Evolutionary conservation across 1,140 invertebrate genomes (phyloP).

Genomic region (Habropoda laboriosa): DNA sequence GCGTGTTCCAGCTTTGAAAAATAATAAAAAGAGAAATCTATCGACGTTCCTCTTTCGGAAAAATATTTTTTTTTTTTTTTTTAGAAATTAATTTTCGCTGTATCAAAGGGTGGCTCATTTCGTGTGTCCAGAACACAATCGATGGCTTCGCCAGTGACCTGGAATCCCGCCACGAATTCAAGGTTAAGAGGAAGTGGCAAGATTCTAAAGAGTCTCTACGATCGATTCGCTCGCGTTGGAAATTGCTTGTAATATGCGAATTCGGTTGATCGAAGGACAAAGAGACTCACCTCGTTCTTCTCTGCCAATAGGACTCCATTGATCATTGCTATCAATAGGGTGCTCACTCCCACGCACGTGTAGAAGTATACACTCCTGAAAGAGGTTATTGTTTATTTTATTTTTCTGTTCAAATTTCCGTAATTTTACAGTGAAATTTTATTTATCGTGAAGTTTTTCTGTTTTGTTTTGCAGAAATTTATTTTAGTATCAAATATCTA

Average conservation of each 20-base stretch:
- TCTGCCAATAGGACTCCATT: slow-evolving; percentile 77
- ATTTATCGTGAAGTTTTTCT: too few species aligned
- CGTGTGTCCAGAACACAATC: slow-evolving; percentile 32
- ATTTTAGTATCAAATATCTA: too few species aligned
- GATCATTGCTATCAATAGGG: slow-evolving; percentile 71
- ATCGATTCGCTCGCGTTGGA: slow-evolving; percentile 58
- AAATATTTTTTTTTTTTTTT: background rate
- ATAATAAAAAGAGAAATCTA: too few species aligned
- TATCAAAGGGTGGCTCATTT: too few species aligned
- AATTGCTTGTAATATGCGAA: background rate
- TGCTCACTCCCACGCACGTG: slow-evolving; percentile 69
- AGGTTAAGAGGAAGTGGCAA: slow-evolving; percentile 74
- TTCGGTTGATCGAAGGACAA: background rate
- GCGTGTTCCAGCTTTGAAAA: too few species aligned
- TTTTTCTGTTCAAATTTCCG: too few species aligned
- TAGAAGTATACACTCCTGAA: slow-evolving; percentile 75
- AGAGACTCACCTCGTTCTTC: slow-evolving; percentile 74
- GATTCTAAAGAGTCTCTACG: slow-evolving; percentile 63
- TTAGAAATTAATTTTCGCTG: too few species aligned
- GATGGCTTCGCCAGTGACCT: slow-evolving; percentile 66
- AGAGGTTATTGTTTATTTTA: too few species aligned
- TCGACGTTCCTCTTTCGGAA: too few species aligned
- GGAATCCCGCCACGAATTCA: slow-evolving; percentile 68
- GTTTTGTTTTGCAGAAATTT: too few species aligned
- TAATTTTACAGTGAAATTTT: too few species aligned